phyloP scores from a whole-genome alignment of 2,888 invertebrate genomes.

The Macaria notata region DNA sequence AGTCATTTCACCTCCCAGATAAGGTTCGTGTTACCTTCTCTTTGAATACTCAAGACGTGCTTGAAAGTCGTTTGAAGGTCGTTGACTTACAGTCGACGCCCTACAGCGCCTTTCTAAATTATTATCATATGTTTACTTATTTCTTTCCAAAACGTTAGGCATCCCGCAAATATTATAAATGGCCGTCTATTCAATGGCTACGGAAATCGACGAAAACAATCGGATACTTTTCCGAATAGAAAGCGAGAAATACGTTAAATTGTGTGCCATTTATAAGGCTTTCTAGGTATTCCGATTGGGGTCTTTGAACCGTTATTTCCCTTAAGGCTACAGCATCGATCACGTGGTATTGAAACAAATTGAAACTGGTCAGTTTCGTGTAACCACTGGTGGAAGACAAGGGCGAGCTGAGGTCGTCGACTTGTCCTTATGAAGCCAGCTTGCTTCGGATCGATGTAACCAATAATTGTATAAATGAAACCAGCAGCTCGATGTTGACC shows the following conservation, averaged over 20 bases:
- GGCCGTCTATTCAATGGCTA: too few species aligned
- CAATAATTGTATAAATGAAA: constrained; percentile 18
- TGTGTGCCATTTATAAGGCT: too few species aligned
- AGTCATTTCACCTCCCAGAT: constrained; percentile 1
- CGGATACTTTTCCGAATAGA: too few species aligned
- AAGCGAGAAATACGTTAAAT: too few species aligned
- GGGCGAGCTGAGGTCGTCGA: constrained; percentile 30
- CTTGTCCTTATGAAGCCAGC: constrained; percentile 22
- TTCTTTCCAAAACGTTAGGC: too few species aligned
- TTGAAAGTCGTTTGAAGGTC: constrained; percentile 12
- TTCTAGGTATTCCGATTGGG: not conserved
- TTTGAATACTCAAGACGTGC: constrained; percentile 13
- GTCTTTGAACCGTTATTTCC: constrained; percentile 3
- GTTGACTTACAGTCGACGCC: constrained; percentile 7
- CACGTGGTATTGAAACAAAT: constrained; percentile 4
- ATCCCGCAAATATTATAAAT: too few species aligned
- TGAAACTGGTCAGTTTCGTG: constrained; percentile 11
- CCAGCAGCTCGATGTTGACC: constrained; percentile 13
- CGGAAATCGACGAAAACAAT: too few species aligned
- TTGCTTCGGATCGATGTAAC: constrained; percentile 20
- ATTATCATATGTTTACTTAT: not conserved
- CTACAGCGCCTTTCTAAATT: not conserved
- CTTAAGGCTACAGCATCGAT: constrained; percentile 2
- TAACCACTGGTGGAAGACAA: constrained; percentile 14
- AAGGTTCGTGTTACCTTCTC: constrained; percentile 2